phyloP scores from a whole-genome alignment of 2,888 invertebrate genomes.

The Biston stratarius region DNA sequence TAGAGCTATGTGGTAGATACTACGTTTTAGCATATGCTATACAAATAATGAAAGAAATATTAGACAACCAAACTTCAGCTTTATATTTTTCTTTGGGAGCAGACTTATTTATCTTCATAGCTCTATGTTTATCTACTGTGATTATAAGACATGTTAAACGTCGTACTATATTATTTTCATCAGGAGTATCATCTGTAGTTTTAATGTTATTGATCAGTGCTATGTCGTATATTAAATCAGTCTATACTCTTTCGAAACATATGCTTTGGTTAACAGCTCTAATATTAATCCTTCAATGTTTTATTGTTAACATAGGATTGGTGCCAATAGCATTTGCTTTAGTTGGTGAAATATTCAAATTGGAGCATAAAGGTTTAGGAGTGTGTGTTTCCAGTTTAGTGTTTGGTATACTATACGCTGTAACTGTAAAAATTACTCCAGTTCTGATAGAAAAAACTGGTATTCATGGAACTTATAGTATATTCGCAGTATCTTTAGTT shows the following conservation, averaged over 20 bases:
- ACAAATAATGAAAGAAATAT: slow-evolving; percentile 56
- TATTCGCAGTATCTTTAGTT: slow-evolving; percentile 51
- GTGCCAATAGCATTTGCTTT: slow-evolving; percentile 53
- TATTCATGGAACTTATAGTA: slow-evolving; percentile 52
- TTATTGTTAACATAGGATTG: slow-evolving; percentile 52
- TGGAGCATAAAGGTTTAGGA: slow-evolving; percentile 59
- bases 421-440: slow-evolving; percentile 56
- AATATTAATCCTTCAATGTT: slow-evolving; percentile 52
- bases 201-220: slow-evolving; percentile 54
- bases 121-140: slow-evolving; percentile 49
- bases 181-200: slow-evolving; percentile 46
- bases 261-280: slow-evolving; percentile 52
- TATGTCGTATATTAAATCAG: slow-evolving; percentile 48
- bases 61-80: slow-evolving; percentile 51
- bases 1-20: slow-evolving; percentile 58
- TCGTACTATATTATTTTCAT: slow-evolving; percentile 52
- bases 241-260: slow-evolving; percentile 28
- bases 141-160: slow-evolving; percentile 51
- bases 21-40: slow-evolving; percentile 57
- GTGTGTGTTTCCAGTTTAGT: slow-evolving; percentile 52
- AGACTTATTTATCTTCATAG: slow-evolving; percentile 53
- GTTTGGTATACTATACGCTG: slow-evolving; percentile 52
- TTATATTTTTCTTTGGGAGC: slow-evolving; percentile 56
- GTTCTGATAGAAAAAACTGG: slow-evolving; percentile 54
- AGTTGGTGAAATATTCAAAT: slow-evolving; percentile 59